Conservation (phyloP, 2,797 vertebrate species). For the Girardinus metallicus region DNA sequence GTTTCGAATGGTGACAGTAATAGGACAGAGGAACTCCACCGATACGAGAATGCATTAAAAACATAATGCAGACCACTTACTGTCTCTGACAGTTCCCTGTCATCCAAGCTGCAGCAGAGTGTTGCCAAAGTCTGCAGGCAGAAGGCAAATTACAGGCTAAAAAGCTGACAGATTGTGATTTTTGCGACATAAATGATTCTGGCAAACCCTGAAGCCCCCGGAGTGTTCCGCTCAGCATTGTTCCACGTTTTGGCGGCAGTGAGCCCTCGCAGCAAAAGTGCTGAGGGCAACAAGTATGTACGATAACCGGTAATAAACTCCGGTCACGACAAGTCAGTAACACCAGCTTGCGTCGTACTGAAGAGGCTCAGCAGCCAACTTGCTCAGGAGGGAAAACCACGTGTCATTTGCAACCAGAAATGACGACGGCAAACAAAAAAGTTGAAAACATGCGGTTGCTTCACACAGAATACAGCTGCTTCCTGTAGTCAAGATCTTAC, state of each 20-base stretch:
- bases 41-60: conserved; percentile 3
- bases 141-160: conserved; percentile 9
- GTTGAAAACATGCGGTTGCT: background rate
- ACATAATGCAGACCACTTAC: conserved; percentile 3
- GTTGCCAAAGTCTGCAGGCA: conserved; percentile 11
- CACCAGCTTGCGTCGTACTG: background rate
- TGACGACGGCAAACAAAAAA: conserved; percentile 12
- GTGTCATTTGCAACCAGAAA: background rate
- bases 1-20: background rate
- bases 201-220: conserved; percentile 17
- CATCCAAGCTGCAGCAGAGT: conserved; percentile 8
- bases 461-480: background rate
- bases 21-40: background rate
- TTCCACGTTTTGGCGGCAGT: conserved; percentile 14
- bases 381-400: background rate
- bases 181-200: conserved; percentile 7
- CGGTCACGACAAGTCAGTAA: conserved; percentile 26
- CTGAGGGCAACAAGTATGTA: conserved; percentile 13
- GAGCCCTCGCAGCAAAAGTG: background rate
- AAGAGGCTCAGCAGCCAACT: conserved; percentile 6
- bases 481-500: background rate
- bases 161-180: conserved; percentile 16
- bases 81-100: conserved; percentile 3
- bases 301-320: conserved; percentile 14
- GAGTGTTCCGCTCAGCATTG: conserved; percentile 9